Evolutionary conservation across 2,113 vertebrate species (phyloP).

Genomic region (Eclectus roratus): DNA sequence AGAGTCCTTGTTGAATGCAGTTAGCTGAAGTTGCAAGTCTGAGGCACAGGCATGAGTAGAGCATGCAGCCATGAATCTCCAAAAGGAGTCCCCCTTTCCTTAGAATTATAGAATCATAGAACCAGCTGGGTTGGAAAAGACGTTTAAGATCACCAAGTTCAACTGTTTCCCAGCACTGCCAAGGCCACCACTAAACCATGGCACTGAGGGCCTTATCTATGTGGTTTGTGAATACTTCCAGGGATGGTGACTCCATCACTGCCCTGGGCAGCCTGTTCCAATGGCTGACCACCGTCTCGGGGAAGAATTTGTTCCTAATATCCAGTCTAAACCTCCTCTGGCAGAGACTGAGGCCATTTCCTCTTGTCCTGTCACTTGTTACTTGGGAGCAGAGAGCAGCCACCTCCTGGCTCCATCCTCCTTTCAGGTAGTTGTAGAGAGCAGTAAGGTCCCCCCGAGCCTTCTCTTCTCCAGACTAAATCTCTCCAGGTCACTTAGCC

Average conservation of each 20-base stretch:
- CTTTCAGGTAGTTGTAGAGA: background rate
- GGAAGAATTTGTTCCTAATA: background rate
- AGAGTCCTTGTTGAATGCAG: background rate
- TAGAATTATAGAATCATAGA: background rate
- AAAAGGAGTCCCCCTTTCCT: background rate
- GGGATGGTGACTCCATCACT: background rate
- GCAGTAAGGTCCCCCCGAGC: background rate
- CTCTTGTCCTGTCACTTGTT: background rate
- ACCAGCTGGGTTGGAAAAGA: background rate
- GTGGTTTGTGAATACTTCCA: background rate
- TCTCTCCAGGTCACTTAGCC: background rate
- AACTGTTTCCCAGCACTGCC: background rate
- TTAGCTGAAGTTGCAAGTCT: background rate
- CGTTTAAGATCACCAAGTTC: background rate
- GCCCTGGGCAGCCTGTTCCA: background rate
- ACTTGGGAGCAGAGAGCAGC: background rate
- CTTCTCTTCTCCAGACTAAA: background rate
- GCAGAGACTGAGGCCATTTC: rapidly evolving
- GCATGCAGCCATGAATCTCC: background rate
- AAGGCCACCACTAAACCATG: background rate
- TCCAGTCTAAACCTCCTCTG: background rate
- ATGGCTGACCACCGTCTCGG: background rate
- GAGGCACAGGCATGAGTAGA: background rate
- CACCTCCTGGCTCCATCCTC: background rate
- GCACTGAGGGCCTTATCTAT: background rate